These are phyloP conservation scores for Lagenorhynchus albirostris DNA, from an alignment of 2,113 vertebrate genomes.

Conservation along the genomic window DNA sequence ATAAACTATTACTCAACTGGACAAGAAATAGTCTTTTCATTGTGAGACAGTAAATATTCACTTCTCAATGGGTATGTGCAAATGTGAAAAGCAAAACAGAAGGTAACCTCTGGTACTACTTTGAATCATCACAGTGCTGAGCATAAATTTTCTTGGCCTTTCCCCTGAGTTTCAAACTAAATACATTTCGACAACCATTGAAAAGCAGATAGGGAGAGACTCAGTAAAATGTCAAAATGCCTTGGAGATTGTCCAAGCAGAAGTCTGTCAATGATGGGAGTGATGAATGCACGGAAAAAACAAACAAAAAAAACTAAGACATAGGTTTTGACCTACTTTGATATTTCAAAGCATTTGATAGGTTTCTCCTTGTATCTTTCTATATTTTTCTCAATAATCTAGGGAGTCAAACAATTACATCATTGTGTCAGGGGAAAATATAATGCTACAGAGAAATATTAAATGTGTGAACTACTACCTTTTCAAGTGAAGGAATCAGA, in stretches of 20 bases:
- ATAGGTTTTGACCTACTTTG: not conserved
- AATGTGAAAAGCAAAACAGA: not conserved
- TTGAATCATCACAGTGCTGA: not conserved
- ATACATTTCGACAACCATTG: not conserved
- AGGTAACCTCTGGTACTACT: not conserved
- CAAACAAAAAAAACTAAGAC: not conserved
- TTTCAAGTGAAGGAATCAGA: not conserved
- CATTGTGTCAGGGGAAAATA: not conserved
- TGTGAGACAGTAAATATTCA: not conserved
- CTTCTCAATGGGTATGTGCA: not conserved
- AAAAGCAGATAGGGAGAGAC: constrained; percentile 39
- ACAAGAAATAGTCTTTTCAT: not conserved
- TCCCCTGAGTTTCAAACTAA: constrained; percentile 9
- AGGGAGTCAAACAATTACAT: not conserved
- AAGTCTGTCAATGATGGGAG: not conserved
- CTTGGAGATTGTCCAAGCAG: constrained; percentile 38
- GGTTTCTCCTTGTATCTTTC: not conserved
- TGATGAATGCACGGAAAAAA: not conserved
- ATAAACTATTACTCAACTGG: not conserved
- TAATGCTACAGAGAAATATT: not conserved
- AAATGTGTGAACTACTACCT: not conserved
- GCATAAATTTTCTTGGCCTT: constrained; percentile 18
- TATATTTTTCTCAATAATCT: not conserved
- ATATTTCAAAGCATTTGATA: not conserved
- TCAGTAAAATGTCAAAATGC: constrained; percentile 23